Base-by-base conservation (phyloP, 2,888 invertebrate species). In the Sclerodermus sp. region DNA sequence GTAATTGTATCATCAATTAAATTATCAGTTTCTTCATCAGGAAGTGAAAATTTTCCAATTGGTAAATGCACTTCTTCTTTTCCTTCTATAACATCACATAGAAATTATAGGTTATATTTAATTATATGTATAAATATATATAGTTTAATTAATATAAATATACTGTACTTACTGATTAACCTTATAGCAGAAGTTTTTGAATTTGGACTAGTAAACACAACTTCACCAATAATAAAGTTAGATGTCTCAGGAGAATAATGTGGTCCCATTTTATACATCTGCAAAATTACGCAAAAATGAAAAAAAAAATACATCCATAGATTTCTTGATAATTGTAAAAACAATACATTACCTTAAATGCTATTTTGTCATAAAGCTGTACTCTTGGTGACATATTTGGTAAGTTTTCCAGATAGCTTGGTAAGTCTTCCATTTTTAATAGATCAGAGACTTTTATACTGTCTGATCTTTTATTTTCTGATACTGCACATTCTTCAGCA, bases 181-280 rank as follows among this genome's bases (percentile, higher is more conserved):
- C 66, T 64, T 1, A 78, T 45, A 1, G 50, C 62, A 36, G 72
- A 68, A 8, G 49, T 42, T 30, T 46, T 49, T 13, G 47, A 57
- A 13, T 62, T 58, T 9, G 52, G 15, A 37, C 49, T 54, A 51
- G 51, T 60, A 8, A 52, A 48, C 16, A 71, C 6, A 2, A 74
- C 72, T 62, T 73, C 61, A 0, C 71, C 79, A 16, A 78, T 51
- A 40, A 80, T 76, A 30, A 64, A 64, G 9, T 70, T 62, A 0
- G 81, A 80, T 13, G 80, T 30, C 54, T 74, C 68, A 5, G 80
- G 80, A n/a, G 71, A 70, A 51, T 79, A 81, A 57, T 76, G 66
- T 17, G 63, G 56, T 15, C 67, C 73, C 38, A 80, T 68, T 59
- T 69, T 75, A 3, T 79, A 61, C 53, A 76, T 73, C 79, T 80